Base-by-base conservation (phyloP, 37 sponge, comb jelly and placozoan genomes). In the Halichondria panicea region DNA sequence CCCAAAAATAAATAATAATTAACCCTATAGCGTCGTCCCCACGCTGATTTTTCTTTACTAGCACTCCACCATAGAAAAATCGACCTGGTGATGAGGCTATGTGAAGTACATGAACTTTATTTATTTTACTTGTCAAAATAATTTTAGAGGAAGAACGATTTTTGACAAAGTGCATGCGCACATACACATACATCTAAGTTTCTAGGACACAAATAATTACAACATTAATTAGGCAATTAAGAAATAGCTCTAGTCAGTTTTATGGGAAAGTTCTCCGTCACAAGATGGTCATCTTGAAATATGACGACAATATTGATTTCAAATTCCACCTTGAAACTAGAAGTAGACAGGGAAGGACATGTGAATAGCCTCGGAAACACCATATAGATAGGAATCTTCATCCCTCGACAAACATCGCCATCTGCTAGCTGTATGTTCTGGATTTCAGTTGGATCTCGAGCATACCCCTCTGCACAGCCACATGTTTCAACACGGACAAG, bases 341-440 rank as follows among this genome's bases (percentile, higher is more conserved):
- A 75, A 13, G 99, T 95, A 30, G 63, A 58, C 25, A 95, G 74
- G 22, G 99, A 90, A 15, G 96, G 96, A 63, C 99, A 92, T 4
- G 99, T 98, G 87, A 98, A 98, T 75, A 98, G 81, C 36, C 99
- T 80, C 3, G 99, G 99, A 70, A 98, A 98, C 46, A 95, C 94
- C 99, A 98, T 98, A 68, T 90, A 92, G 56, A 98, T 77, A 11
- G 99, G 99, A 41, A 98, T 90, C 40, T 88, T 21, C 8, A 98
- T 46, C 1, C 86, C 88, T 28, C 89, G 77, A 36, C 91, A 89
- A 22, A 98, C 89, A 59, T 98, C 95, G 0, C 96, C 95, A n/a
- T 98, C 99, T 21, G 86, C 95, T 32, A 98, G 87, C 80, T 98
- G 99, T 21, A 98, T 95, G 70, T 98, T 98, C 74, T 98, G 99